Base-by-base conservation (phyloP, 2,797 vertebrate genomes). In the Sebastes aleutianus region DNA sequence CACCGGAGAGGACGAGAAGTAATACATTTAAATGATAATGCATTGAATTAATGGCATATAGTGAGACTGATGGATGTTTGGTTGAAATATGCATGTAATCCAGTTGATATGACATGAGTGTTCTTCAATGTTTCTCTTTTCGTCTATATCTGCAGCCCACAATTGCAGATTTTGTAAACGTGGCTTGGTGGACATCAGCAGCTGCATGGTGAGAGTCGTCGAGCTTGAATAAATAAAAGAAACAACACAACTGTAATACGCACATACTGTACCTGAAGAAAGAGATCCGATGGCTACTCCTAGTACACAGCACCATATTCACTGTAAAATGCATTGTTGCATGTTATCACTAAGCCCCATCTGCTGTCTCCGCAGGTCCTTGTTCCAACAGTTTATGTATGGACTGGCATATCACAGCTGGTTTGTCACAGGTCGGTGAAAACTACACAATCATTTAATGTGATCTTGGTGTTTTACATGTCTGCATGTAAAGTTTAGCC, bases 161-260 rank as follows among this genome's bases (percentile, higher is more conserved):
- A 0, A 95, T 99, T 74, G 97, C 97, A 13, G 98, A 99, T 89
- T 95, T 99, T 84, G 94, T 98, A 62, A 99, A 97, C 87, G 85
- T 99, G 5, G 98, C 99, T 58, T 99, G 99, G 99, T 98, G 98
- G 97, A 97, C 97, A 1, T 99, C 99, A 0, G 97, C 99, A 0
- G 97, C 98, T 18, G 96, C 99, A 63, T 99, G 98, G 99, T 99
- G 90, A 97, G 97, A 79, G 11, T 67, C 24, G 1, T 66, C 22
- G 10, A 62, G 31, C 54, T 57, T 4, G 3, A 11, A 39, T 54
- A 3, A 11, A 32, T 14, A n/a, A 43, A 43, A 11, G 0, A 18
- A 31, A 43, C 14, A 14, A 39, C 10, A 22, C 16, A 26, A 31
- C 5, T 39, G 11, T 24, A 77, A 32, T 12, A 14, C n/a, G 22